Conservation (phyloP, 2,797 vertebrate species). For the Intellagama lesueurii region DNA sequence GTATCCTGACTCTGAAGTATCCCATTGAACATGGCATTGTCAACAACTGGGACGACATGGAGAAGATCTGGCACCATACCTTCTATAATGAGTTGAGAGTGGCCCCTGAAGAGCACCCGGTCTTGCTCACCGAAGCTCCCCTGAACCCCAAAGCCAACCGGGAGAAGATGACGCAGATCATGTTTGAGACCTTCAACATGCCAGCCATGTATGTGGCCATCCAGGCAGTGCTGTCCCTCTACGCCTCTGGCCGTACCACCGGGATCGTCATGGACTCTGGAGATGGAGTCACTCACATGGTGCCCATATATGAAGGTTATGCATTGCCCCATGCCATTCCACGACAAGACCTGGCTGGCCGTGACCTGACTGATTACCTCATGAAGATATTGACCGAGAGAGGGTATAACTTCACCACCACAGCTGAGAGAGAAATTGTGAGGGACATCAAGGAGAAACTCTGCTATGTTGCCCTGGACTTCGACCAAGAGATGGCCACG, state of each 20-base stretch:
- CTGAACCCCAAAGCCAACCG: conserved; percentile 53
- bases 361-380: conserved; percentile 51
- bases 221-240: conserved; percentile 58
- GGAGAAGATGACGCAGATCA: conserved; percentile 71
- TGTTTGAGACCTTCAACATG: conserved; percentile 68
- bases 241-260: conserved; percentile 56
- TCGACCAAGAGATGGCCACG: conserved; percentile 70
- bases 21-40: conserved; percentile 79
- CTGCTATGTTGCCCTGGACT: conserved; percentile 71
- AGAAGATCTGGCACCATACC: conserved; percentile 41
- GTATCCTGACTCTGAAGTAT: conserved; percentile 80
- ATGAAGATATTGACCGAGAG: conserved; percentile 66
- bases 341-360: conserved; percentile 46
- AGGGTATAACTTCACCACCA: background rate
- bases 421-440: conserved; percentile 37
- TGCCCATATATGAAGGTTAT: conserved; percentile 66
- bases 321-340: background rate
- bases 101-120: conserved; percentile 55
- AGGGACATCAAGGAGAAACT: conserved; percentile 75
- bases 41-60: conserved; percentile 78
- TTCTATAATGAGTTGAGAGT: conserved; percentile 76
- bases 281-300: conserved; percentile 33
- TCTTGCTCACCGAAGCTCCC: conserved; percentile 60
- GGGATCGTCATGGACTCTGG: conserved; percentile 61
- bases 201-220: conserved; percentile 60